Evolutionary conservation across 2,888 invertebrate species (phyloP).

Genomic region (Pammene fasciana): DNA sequence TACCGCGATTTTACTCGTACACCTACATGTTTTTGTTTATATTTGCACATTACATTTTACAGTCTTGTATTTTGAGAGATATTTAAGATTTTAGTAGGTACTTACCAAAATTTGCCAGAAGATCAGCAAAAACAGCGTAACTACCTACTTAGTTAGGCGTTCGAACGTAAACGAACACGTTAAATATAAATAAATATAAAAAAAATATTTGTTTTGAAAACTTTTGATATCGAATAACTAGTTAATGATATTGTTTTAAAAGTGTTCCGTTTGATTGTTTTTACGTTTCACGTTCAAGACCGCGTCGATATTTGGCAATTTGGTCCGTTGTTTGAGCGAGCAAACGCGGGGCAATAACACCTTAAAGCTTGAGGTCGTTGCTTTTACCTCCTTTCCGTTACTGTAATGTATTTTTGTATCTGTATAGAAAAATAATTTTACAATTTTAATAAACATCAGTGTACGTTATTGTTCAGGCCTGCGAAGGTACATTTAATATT

Average conservation of each 20-base stretch:
- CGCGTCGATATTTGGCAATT: conserved; percentile 25
- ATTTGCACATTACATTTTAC: not conserved
- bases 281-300: conserved; percentile 32
- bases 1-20: no score
- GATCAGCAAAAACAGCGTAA: not conserved
- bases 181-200: no score
- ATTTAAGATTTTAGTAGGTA: not conserved
- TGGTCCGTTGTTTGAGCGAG: conserved; percentile 4
- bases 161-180: not conserved
- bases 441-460: not conserved
- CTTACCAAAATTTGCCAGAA: not conserved
- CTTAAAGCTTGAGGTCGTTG: conserved; percentile 12
- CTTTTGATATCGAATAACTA: not conserved
- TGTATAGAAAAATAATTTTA: not conserved
- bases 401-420: conserved; percentile 3
- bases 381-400: conserved; percentile 29
- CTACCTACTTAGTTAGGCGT: not conserved
- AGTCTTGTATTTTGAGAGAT: not conserved
- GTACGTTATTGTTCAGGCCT: no score
- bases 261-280: conserved; percentile 1
- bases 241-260: conserved; percentile 1
- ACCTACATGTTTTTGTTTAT: not conserved
- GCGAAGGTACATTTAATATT: no score
- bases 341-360: conserved; percentile 20
- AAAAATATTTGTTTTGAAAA: no score